Conservation (phyloP, 2,888 invertebrate species). For the Leptinotarsa tumamoca region DNA sequence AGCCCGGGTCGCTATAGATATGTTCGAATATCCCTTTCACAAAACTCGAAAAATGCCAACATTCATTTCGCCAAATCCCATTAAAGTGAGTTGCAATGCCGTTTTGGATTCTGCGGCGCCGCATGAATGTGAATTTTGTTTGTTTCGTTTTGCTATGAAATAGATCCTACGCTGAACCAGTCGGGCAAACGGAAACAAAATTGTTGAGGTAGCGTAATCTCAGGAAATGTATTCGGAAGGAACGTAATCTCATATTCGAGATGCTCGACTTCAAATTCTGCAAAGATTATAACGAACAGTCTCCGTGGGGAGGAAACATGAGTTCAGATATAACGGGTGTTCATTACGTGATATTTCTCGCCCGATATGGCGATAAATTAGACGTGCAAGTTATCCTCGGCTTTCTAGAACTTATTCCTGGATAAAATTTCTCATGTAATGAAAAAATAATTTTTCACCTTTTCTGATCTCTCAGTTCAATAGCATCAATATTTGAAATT, state of each 20-base stretch:
- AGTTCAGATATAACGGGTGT: neutral
- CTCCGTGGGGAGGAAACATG: neutral
- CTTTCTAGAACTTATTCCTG: neutral
- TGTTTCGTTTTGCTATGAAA: conserved; percentile 7
- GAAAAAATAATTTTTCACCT: too few species aligned
- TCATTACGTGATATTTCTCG: neutral
- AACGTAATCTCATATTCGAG: conserved; percentile 14
- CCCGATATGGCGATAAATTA: neutral
- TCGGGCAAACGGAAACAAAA: conserved; percentile 31
- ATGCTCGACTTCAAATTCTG: conserved; percentile 3
- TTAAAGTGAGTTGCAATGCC: conserved; percentile 19
- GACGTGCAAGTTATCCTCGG: conserved; percentile 4
- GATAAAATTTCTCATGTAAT: neutral
- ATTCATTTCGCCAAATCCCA: conserved; percentile 13
- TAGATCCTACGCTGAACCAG: conserved; percentile 14
- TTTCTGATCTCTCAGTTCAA: too few species aligned
- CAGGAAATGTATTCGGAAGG: conserved; percentile 20
- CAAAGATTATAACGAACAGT: conserved; percentile 10
- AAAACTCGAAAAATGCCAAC: conserved; percentile 10
- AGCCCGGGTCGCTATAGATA: conserved; percentile 4
- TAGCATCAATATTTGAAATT: too few species aligned
- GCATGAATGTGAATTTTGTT: conserved; percentile 16
- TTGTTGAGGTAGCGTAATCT: conserved; percentile 32
- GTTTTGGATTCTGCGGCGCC: conserved; percentile 18
- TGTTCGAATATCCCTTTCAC: neutral